These are phyloP conservation scores for Antheraea yamamai DNA, from an alignment of 2,888 invertebrate genomes.

Conservation along the genomic window DNA sequence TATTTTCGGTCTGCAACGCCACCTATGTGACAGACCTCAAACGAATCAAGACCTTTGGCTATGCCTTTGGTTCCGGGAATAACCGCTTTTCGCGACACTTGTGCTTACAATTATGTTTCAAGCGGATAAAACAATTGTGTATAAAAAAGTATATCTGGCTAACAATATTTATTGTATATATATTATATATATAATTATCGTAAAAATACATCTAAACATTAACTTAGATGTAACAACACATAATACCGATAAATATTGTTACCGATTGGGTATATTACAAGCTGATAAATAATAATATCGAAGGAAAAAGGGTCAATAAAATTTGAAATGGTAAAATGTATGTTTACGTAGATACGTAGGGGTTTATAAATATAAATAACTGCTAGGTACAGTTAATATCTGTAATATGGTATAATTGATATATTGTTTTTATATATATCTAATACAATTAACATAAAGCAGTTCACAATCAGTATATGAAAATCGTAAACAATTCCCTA, in stretches of 20 bases:
- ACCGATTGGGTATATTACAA: no score
- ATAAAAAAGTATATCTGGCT: background rate
- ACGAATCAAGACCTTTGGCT: constrained; percentile 14
- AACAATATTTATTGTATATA: background rate
- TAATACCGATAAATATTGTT: no score
- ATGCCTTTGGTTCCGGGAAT: constrained; percentile 19
- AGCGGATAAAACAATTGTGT: background rate
- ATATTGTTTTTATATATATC: background rate
- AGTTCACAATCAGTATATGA: background rate
- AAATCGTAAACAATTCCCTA: background rate
- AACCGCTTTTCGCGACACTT: constrained; percentile 10
- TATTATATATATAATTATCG: no score
- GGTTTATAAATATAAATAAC: background rate
- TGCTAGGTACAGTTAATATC: background rate
- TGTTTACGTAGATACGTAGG: background rate
- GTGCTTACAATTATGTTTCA: background rate
- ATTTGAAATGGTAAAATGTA: background rate
- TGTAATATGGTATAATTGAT: background rate
- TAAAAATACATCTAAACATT: background rate
- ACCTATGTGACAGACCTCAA: constrained; percentile 16
- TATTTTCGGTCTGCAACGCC: constrained; percentile 13
- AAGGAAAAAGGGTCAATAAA: background rate
- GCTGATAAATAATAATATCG: background rate
- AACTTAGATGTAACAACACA: background rate
- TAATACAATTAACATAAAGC: background rate